Percentiles rank a stretch among this genome's conserved stretches.
These are phyloP conservation scores for Lasius fuliginosus DNA, from an alignment of 2,888 invertebrate species.

Conservation along the genomic window DNA sequence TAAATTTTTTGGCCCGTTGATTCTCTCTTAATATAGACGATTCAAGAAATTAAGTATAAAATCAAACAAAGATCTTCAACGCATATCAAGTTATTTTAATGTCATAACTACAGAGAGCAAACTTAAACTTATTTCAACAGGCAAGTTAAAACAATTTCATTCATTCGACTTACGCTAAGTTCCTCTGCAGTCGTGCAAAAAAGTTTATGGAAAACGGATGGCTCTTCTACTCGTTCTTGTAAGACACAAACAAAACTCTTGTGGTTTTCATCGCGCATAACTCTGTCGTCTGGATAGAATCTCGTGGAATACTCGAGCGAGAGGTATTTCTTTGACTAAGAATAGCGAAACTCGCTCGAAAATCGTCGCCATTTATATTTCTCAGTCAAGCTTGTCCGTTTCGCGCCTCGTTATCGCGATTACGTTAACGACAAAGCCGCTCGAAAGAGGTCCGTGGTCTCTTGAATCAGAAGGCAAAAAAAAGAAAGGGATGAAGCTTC, in stretches of 20 bases:
- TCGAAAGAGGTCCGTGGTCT: slow-evolving; percentile 75
- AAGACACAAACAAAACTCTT: slow-evolving; percentile 34
- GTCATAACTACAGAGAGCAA: neutral
- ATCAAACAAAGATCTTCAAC: neutral
- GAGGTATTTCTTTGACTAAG: slow-evolving; percentile 48
- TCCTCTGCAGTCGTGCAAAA: slow-evolving; percentile 10
- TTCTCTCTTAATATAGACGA: neutral
- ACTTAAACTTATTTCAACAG: slow-evolving; percentile 16
- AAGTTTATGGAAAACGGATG: slow-evolving; percentile 31
- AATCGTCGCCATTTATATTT: slow-evolving; percentile 50
- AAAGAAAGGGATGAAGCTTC: slow-evolving; percentile 83
- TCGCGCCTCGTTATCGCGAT: slow-evolving; percentile 44
- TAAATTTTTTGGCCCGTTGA: neutral
- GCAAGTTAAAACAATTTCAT: slow-evolving; percentile 18
- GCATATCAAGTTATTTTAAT: neutral
- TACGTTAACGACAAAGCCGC: slow-evolving; percentile 64
- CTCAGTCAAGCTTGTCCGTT: slow-evolving; percentile 8
- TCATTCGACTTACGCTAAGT: neutral
- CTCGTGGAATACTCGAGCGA: slow-evolving; percentile 37
- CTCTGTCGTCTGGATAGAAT: slow-evolving; percentile 17
- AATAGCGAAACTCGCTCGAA: slow-evolving; percentile 37
- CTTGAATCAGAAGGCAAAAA: slow-evolving; percentile 81
- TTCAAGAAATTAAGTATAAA: neutral
- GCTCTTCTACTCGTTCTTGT: slow-evolving; percentile 32
- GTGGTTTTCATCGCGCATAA: slow-evolving; percentile 20